A percentile compares a stretch with the other conserved stretches of the same genome.
These are phyloP conservation scores for Brachionus rubens DNA, from an alignment of 1,140 invertebrate species.

Conservation along the genomic window DNA sequence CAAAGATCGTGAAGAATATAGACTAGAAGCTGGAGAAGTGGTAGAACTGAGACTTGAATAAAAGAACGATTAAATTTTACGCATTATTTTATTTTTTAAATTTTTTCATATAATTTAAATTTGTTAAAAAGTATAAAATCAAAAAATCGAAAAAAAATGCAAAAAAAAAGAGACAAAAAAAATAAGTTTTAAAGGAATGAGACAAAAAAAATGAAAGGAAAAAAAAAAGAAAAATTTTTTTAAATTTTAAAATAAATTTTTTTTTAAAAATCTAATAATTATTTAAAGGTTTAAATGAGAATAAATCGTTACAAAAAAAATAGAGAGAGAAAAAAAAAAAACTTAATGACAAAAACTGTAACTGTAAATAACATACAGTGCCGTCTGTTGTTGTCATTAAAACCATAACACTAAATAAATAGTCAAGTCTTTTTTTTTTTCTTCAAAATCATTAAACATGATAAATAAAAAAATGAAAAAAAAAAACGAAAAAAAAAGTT, in stretches of 20 bases:
- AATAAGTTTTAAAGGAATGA: no score
- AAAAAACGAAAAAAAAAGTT: slow-evolving; percentile 19
- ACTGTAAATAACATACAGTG: no score
- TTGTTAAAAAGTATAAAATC: no score
- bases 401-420: slow-evolving; percentile 21
- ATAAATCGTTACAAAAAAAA: slow-evolving; percentile 1
- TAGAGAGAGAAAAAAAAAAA: neutral
- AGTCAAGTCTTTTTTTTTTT: no score
- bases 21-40: no score
- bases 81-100: slow-evolving; percentile 19
- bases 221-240: slow-evolving; percentile 10
- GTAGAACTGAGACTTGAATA: no score
- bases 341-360: no score
- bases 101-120: slow-evolving; percentile 12
- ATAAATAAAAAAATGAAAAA: neutral
- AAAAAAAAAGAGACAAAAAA: slow-evolving; percentile 20
- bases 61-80: neutral
- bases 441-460: slow-evolving; percentile 28
- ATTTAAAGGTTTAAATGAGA: slow-evolving; percentile 31
- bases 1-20: no score
- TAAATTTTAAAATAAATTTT: slow-evolving; percentile 37
- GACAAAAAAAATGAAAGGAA: no score
- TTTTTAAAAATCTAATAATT: slow-evolving; percentile 27
- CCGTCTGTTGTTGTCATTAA: neutral
- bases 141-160: slow-evolving; percentile 14